Percentiles rank a stretch among this genome's conserved stretches.
Conservation (phyloP, 2,888 invertebrate species). For the Phlogophora meticulosa region DNA sequence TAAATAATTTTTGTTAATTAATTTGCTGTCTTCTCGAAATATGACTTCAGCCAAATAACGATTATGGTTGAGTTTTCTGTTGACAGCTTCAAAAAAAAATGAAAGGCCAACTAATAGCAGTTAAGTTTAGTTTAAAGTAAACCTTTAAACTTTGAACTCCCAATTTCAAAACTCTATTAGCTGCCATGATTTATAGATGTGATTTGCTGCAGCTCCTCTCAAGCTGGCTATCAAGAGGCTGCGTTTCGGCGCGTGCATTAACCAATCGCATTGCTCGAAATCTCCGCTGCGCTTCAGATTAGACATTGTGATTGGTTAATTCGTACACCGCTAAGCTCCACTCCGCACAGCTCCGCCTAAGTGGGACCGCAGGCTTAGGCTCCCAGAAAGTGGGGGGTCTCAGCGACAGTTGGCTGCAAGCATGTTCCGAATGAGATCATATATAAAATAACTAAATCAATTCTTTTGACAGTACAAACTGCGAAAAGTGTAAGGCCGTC, state of each 20-base stretch:
- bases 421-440: background rate
- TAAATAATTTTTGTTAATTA: no score
- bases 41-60: background rate
- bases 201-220: no score
- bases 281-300: no score
- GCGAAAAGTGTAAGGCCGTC: background rate
- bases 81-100: slow-evolving; percentile 2
- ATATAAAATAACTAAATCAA: slow-evolving; percentile 4
- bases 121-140: slow-evolving; percentile 16
- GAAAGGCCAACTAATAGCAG: background rate
- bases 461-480: slow-evolving; percentile 19
- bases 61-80: slow-evolving; percentile 4
- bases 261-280: background rate
- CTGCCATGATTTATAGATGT: background rate
- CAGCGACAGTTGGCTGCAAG: background rate
- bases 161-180: background rate
- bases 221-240: no score
- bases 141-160: background rate
- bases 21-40: no score
- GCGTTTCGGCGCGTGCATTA: no score
- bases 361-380: no score
- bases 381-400: background rate
- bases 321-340: no score
- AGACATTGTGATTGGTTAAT: no score
- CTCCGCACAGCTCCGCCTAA: no score